These are phyloP conservation scores for Gerris buenoi DNA, from an alignment of 1,140 invertebrate species.

Conservation along the genomic window DNA sequence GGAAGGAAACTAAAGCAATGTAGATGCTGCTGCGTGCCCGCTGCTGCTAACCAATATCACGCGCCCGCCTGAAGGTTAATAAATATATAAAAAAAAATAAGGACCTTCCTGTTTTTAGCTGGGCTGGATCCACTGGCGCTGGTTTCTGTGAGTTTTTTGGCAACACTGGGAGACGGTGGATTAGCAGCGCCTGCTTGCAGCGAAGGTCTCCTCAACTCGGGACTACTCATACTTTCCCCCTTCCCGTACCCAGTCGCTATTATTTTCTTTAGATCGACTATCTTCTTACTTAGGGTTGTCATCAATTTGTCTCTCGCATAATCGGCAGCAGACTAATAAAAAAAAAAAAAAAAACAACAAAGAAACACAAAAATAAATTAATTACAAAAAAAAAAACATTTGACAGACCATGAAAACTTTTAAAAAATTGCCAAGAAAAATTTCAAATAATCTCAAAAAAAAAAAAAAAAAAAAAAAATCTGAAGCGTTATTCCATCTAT, in stretches of 20 bases:
- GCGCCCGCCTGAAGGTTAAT: too few species aligned
- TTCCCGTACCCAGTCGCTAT: constrained; percentile 33
- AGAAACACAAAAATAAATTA: too few species aligned
- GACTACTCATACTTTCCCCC: background rate
- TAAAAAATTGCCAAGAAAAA: too few species aligned
- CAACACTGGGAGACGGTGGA: constrained; percentile 26
- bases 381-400: too few species aligned
- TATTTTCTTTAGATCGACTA: constrained; percentile 51
- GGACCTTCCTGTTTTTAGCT: constrained; percentile 48
- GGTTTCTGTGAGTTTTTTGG: constrained; percentile 32
- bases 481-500: too few species aligned
- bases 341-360: constrained; percentile 14
- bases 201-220: background rate
- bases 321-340: constrained; percentile 66
- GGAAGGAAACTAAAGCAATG: too few species aligned
- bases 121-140: constrained; percentile 34
- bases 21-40: too few species aligned
- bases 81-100: too few species aligned
- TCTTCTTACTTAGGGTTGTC: constrained; percentile 55
- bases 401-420: too few species aligned
- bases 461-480: too few species aligned
- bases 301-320: constrained; percentile 71
- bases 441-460: too few species aligned
- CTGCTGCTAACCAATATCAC: too few species aligned
- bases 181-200: constrained; percentile 5